Evolutionary conservation across 1,140 invertebrate species (phyloP).

Genomic region (Oedothorax gibbosus): DNA sequence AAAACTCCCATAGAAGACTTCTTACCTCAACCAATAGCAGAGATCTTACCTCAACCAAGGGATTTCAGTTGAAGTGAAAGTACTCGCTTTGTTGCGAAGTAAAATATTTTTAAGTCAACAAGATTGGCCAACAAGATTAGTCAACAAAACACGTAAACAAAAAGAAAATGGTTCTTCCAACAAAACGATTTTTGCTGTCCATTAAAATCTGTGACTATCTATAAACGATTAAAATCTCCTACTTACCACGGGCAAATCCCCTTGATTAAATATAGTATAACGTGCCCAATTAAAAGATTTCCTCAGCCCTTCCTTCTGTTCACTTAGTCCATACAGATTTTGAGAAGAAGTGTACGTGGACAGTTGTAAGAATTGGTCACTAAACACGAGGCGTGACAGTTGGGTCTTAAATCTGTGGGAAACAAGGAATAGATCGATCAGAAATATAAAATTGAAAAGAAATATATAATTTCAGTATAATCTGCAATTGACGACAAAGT

Average conservation of each 20-base stretch:
- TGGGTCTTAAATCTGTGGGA: constrained; percentile 54
- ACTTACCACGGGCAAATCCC: constrained; percentile 51
- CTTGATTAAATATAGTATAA: constrained; percentile 65
- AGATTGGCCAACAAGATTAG: too few species aligned
- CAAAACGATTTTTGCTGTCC: too few species aligned
- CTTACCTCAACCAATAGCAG: too few species aligned
- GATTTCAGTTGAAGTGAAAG: too few species aligned
- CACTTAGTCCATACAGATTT: constrained; percentile 73
- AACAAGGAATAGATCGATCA: neutral
- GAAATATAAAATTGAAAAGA: neutral
- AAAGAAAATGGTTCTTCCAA: too few species aligned
- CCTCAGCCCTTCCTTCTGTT: constrained; percentile 65
- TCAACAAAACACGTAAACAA: too few species aligned
- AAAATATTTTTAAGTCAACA: too few species aligned
- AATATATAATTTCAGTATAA: neutral
- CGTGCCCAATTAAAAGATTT: constrained; percentile 66
- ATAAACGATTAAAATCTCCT: neutral
- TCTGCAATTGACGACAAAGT: too few species aligned
- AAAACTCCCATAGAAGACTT: too few species aligned
- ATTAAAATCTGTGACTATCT: too few species aligned
- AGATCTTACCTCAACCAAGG: too few species aligned
- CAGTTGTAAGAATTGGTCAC: constrained; percentile 73
- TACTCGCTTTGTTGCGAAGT: too few species aligned
- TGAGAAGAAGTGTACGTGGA: constrained; percentile 68
- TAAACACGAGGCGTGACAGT: constrained; percentile 68